Base-by-base conservation (phyloP, 1,140 invertebrate species). In the Lysiphlebus fabarum region DNA sequence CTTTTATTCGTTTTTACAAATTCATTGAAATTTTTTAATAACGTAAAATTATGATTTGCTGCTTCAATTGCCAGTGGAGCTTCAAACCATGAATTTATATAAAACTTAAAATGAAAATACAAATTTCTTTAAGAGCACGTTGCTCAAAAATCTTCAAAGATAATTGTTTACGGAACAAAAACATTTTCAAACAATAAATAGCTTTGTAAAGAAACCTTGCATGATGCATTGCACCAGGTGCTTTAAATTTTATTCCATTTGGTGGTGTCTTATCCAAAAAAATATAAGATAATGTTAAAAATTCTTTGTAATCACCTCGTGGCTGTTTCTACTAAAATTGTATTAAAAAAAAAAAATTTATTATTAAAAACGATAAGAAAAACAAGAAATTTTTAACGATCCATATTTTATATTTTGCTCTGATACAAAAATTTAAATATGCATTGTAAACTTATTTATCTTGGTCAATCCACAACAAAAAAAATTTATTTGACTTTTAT, bases 161-260 rank as follows among this genome's bases (percentile, higher is more conserved):
- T 33, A 51, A 77, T 41, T 60, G 51, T 9, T 54, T 48, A 2
- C 51, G 41, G 17, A 60, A 68, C 33, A 70, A 14, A 36, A 60
- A 71, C 34, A 67, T 62, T 43, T 65, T 67, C 42, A 62, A 48
- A 34, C 45, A 60, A 45, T 67, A 71, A 36, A 68, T 65, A n/a
- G 63, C 66, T 49, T 61, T 65, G 11, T 53, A 49, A 55, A 68
- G 65, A 67, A 63, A 69, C 6, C 62, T 37, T 36, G 67, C 65
- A 59, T 69, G 62, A 59, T 65, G 63, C 26, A 34, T 58, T 8
- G 65, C 58, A 11, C 63, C 62, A 3, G 62, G 63, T 36, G 53
- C 50, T 40, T 59, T 55, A 43, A 68, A 62, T 26, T 55, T 50
- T 9, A 61, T 37, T 38, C 59, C 42, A 7, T 50, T n/a, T 14